phyloP scores from a whole-genome alignment of 2,888 invertebrate species.

The Opisthograptis luteolata region DNA sequence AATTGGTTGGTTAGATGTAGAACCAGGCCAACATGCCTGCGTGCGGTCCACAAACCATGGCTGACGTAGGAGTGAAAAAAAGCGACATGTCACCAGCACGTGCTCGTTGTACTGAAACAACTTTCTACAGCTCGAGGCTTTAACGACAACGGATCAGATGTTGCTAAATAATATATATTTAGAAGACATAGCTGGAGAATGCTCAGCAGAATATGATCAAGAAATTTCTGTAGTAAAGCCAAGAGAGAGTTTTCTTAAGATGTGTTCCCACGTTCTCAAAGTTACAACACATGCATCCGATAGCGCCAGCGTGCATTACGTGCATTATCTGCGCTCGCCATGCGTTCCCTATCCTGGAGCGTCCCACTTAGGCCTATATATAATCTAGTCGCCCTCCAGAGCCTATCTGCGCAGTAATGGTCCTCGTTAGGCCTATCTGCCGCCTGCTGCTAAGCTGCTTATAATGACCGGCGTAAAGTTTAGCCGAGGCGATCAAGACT shows the following conservation, averaged over 20 bases:
- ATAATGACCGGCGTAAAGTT: constrained; percentile 1
- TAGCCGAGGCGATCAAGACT: neutral
- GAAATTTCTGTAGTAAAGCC: too few species aligned
- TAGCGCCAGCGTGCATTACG: constrained; percentile 9
- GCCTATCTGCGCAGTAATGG: constrained; percentile 19
- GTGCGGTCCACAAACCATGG: neutral
- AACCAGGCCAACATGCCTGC: neutral
- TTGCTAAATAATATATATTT: too few species aligned
- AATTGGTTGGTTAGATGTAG: neutral
- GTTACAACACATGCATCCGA: constrained; percentile 3
- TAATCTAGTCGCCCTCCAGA: constrained; percentile 20
- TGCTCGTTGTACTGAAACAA: constrained; percentile 21
- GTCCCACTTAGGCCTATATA: constrained; percentile 4
- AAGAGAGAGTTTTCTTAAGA: neutral
- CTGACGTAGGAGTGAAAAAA: neutral
- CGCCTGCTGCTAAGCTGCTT: neutral
- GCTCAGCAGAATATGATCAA: too few species aligned
- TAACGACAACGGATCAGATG: constrained; percentile 8
- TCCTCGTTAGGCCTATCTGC: constrained; percentile 23
- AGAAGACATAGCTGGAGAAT: too few species aligned
- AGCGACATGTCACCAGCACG: constrained; percentile 8
- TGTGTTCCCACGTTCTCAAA: constrained; percentile 5
- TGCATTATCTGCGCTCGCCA: constrained; percentile 14
- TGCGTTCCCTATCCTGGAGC: neutral
- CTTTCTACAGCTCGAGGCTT: constrained; percentile 21